phyloP scores from a whole-genome alignment of 2,797 vertebrate species.

The Yasuhikotakia modesta region DNA sequence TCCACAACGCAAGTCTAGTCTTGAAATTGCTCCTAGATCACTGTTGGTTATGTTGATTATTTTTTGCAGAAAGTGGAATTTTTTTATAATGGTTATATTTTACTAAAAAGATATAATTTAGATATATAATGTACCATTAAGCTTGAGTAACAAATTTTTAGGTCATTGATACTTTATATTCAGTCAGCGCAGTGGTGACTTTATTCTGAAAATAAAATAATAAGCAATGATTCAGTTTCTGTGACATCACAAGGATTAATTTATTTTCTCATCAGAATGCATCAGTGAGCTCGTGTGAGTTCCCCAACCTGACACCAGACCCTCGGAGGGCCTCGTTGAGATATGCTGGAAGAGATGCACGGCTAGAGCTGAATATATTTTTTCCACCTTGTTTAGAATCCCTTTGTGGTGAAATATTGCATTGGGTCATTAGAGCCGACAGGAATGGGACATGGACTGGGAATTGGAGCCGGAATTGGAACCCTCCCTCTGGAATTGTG shows the following conservation, averaged over 20 bases:
- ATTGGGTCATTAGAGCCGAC: slow-evolving; percentile 43
- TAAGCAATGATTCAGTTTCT: background rate
- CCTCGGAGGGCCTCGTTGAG: slow-evolving; percentile 13
- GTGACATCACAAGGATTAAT: slow-evolving; percentile 5
- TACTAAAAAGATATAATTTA: too few species aligned
- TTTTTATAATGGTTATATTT: background rate
- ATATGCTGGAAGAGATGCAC: slow-evolving; percentile 27
- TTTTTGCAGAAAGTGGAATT: background rate
- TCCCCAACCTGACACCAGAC: slow-evolving; percentile 12
- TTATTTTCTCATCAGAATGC: slow-evolving; percentile 34
- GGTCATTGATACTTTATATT: background rate
- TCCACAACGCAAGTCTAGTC: slow-evolving; percentile 1
- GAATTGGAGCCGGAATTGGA: slow-evolving; percentile 43
- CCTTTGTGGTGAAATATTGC: slow-evolving; percentile 44
- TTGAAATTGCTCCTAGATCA: slow-evolving; percentile 4
- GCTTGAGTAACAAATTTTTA: background rate
- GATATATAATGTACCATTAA: background rate
- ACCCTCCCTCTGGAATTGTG: slow-evolving; percentile 59
- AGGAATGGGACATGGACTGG: slow-evolving; percentile 40
- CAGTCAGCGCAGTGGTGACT: background rate
- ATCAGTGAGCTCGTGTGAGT: slow-evolving; percentile 35
- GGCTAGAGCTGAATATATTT: slow-evolving; percentile 45
- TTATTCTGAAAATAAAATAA: background rate
- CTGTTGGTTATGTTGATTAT: slow-evolving; percentile 5
- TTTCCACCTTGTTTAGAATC: slow-evolving; percentile 45